Evolutionary conservation across 2,888 invertebrate species (phyloP), one percentile per base, ranked within the genome.

Genomic region (Napeogenes inachia): DNA sequence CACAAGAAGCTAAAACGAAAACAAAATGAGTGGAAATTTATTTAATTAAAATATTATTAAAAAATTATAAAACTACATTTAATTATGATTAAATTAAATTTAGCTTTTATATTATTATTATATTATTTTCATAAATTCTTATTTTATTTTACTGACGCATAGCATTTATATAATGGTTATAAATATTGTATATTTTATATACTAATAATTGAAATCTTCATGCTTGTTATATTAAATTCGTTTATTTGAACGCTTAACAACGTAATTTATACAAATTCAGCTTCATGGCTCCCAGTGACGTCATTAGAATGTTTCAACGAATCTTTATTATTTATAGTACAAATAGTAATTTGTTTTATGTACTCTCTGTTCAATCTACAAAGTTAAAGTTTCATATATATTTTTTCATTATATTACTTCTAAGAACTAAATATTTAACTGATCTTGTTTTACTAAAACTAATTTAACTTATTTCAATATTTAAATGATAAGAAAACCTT

Each of bases 291-390:
- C 60, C 60, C 57, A 56, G n/a, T 56, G 58, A 64, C 62, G 60
- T 66, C 62, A 66, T 64, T 60, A 64, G 58, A 58, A 54, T 60
- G 59, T 66, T 56, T 60, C 64, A 60, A 56, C 59, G 58, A 64
- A 62, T 66, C 42, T 60, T 58, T 62, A 62, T 54, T 64, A 66
- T 64, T 66, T 62, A 56, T 53, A 45, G 60, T 47, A 57, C 35
- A 33, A 64, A 60, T 64, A 46, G 50, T 55, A 59, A 53, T 57
- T 56, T 50, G 30, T 50, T 50, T 54, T 46, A n/a, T 58, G 38
- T 64, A 46, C 58, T 66, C 35, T 35, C 35, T 64, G 55, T 54
- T 45, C 45, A 60, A 62, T 54, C 30, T 56, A 57, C 45, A 62
- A 56, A 56, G 35, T 46, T 13, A 56, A 56, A 64, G 13, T 60